These are phyloP conservation scores for Drosophila birchii DNA, from an alignment of 2,888 invertebrate genomes.

Conservation along the genomic window DNA sequence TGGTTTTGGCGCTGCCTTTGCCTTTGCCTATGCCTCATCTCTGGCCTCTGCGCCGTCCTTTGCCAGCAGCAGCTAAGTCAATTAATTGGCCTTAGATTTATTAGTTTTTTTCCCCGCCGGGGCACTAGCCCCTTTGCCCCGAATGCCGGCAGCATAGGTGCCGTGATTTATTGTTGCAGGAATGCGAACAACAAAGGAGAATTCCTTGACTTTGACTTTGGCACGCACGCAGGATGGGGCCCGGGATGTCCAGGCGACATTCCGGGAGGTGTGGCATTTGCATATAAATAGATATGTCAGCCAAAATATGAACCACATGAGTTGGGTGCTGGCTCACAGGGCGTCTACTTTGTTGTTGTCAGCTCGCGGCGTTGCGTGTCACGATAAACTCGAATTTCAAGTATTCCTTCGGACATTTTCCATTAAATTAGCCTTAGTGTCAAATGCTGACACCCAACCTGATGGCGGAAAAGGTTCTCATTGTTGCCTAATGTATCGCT, in stretches of 20 bases:
- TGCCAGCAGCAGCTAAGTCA: constrained; percentile 77
- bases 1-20: background rate
- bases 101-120: constrained; percentile 67
- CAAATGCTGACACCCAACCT: constrained; percentile 55
- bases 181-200: constrained; percentile 51
- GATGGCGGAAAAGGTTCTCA: constrained; percentile 35
- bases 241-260: constrained; percentile 40
- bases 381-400: constrained; percentile 23
- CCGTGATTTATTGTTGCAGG: constrained; percentile 70
- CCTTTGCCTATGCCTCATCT: constrained; percentile 16
- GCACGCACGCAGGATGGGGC: constrained; percentile 44
- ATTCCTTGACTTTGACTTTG: constrained; percentile 39
- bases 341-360: constrained; percentile 25
- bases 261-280: constrained; percentile 60
- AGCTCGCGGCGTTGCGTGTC: constrained; percentile 53
- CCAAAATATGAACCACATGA: constrained; percentile 66
- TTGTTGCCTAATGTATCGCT: constrained; percentile 47
- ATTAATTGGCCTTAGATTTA: constrained; percentile 77
- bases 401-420: constrained; percentile 38
- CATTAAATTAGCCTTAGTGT: constrained; percentile 73
- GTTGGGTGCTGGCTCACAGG: constrained; percentile 6
- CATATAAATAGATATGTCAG: constrained; percentile 78
- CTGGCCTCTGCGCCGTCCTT: constrained; percentile 25
- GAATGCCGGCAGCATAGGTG: constrained; percentile 50
- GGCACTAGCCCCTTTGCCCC: background rate